A percentile compares a stretch with the other conserved stretches of the same genome.
Evolutionary conservation across 2,888 invertebrate genomes (phyloP).

Genomic region (Automeris io): DNA sequence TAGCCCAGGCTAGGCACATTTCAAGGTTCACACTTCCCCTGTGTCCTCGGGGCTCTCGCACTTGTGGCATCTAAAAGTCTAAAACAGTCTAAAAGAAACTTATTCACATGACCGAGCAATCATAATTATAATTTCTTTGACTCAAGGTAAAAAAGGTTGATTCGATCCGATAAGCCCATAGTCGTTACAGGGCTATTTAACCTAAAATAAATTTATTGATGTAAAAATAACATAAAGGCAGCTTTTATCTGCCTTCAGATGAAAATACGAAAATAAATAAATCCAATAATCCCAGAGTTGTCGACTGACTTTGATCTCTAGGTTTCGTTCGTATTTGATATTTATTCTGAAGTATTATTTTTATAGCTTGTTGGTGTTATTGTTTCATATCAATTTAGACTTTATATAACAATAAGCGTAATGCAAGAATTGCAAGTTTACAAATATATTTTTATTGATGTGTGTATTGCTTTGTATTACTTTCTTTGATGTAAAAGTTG

Average conservation of each 20-base stretch:
- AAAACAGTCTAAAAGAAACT: neutral
- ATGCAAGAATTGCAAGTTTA: no score
- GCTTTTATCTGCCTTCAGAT: conserved; percentile 31
- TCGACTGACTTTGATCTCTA: conserved; percentile 36
- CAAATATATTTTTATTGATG: no score
- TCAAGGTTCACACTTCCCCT: no score
- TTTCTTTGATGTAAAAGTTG: no score
- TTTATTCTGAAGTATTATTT: conserved; percentile 28
- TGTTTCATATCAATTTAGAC: neutral
- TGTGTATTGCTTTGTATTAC: no score
- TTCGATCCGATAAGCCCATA: conserved; percentile 6
- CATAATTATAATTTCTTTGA: conserved; percentile 11
- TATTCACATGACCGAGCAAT: conserved; percentile 1
- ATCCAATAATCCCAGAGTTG: conserved; percentile 39
- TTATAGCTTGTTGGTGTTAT: conserved; percentile 12
- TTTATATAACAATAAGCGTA: no score
- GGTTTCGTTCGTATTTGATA: conserved; percentile 21
- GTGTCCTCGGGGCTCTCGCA: no score
- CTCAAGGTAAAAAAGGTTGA: conserved; percentile 6
- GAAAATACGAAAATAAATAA: conserved; percentile 33
- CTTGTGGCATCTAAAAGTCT: neutral
- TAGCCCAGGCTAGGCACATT: no score
- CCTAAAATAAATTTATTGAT: conserved; percentile 17
- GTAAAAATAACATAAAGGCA: conserved; percentile 29
- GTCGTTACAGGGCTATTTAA: conserved; percentile 16